Base-by-base conservation (phyloP, 92 coral and sea anemone genomes). In the Bergia sp. region DNA sequence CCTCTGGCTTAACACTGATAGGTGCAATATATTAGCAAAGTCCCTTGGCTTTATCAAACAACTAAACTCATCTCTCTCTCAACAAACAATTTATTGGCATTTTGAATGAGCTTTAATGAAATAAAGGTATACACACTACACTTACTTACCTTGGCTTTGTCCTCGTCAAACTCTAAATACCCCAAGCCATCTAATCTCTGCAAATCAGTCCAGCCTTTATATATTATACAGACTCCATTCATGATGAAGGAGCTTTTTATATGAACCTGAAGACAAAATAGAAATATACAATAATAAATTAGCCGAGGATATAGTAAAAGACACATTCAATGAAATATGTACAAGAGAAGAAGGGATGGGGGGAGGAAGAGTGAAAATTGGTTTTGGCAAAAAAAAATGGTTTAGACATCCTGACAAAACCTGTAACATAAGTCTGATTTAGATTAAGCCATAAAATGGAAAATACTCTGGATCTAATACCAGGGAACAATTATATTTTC, bases 161-260 rank as follows among this genome's bases (percentile, higher is more conserved):
- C 98, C 50, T 97, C 99, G 67, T 97, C 99, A 92, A 93, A 97
- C 79, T 97, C 99, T 37, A 97, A 87, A 81, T 92, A 97, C 2
- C 99, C 99, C 37, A 96, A 90, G 41, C 99, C 99, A 73, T 97
- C 99, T 37, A 97, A 86, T 91, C 99, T 87, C 74, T 97, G 99
- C 15, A 97, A 90, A 80, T 97, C 98, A 42, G 96, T 89, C 99
- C 99, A 97, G 21, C 99, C 99, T 91, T 94, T 97, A 94, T 94
- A 97, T 49, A 92, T 89, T 38, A 97, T 96, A 79, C 99, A 97
- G 0, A 97, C 99, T 7, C 99, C 99, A 88, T 97, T 97, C 95
- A 97, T 90, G 72, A 97, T 97, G 89, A 97, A 97, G 23, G 92
- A 92, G 66, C 98, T 97, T 85, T 93, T 96, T 57, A 95, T 89